phyloP scores from a whole-genome alignment of 2,888 invertebrate genomes.

The Papilio protenor region DNA sequence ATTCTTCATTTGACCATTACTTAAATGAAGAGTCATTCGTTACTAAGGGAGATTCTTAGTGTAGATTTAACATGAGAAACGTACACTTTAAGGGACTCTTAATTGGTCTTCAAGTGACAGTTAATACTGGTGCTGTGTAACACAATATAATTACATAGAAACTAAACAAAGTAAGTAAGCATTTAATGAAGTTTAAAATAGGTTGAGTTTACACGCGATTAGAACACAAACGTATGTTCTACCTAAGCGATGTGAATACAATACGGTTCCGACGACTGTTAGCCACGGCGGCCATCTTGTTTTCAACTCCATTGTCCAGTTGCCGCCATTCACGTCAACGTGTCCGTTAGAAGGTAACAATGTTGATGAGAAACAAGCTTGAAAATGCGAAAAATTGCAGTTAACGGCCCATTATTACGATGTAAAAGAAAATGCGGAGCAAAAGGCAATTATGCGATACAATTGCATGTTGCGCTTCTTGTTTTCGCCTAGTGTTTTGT shows the following conservation, averaged over 20 bases:
- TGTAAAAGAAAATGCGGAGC: neutral
- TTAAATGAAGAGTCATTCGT: too few species aligned
- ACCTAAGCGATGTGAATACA: constrained; percentile 20
- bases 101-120: too few species aligned
- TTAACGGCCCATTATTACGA: neutral
- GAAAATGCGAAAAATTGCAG: neutral
- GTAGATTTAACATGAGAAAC: too few species aligned
- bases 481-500: neutral
- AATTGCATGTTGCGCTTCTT: neutral
- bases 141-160: neutral
- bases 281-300: constrained; percentile 26
- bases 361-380: constrained; percentile 2
- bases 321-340: constrained; percentile 22
- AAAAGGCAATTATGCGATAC: neutral
- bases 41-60: too few species aligned
- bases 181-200: constrained; percentile 4
- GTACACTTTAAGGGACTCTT: too few species aligned
- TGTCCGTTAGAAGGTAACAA: constrained; percentile 23
- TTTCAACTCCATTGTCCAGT: constrained; percentile 12
- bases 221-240: neutral
- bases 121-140: too few species aligned
- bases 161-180: neutral
- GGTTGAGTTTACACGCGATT: neutral
- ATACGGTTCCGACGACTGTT: constrained; percentile 29
- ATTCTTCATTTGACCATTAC: too few species aligned